Evolutionary conservation across 2,113 vertebrate genomes (phyloP), one percentile per base, ranked within the genome.

Genomic region (Muntiacus reevesi): DNA sequence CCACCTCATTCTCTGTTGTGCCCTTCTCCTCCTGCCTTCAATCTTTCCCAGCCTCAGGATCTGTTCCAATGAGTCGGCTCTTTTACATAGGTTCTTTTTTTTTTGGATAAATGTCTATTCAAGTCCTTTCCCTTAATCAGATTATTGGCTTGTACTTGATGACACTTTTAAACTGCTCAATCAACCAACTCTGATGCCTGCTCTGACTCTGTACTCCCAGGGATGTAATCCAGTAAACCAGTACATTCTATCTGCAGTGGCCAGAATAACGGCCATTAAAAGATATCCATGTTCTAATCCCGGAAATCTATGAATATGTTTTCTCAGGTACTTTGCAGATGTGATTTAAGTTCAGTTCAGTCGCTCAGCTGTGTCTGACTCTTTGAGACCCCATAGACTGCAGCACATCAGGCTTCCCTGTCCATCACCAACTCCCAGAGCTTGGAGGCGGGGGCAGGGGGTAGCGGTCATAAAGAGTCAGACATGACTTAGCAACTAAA

Each of bases 81-180:
- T 71, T 71, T 40, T 71, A 71, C n/a, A 6, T 12, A 71, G n/a
- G 67, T 71, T 71, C 23, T 10, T 57, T 55, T 55, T 55, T 96
- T 52, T 94, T 89, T 92, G 47, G 15, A 57, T n/a, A 67, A 83
- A 92, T 87, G 5, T 71, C 62, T 76, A 45, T 54, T 95, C 43
- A 50, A 33, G 11, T 94, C 25, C 21, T 54, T 95, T 85, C 14
- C 17, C 43, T 25, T 62, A 91, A 96, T 81, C 36, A 43, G 45
- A 59, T 81, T 81, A 33, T 57, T 87, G 52, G 43, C 13, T 52
- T 96, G 55, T 95, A 59, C 43, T 79, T 36, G 28, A 92, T 40
- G 67, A 94, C 9, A 87, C 76, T 93, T 94, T 95, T 78, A 27
- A 89, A 92, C 71, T 83, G 27, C 19, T 95, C 10, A 89, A 81